These are phyloP conservation scores for Clitarchus hookeri DNA, from an alignment of 2,888 invertebrate species.

Conservation along the genomic window DNA sequence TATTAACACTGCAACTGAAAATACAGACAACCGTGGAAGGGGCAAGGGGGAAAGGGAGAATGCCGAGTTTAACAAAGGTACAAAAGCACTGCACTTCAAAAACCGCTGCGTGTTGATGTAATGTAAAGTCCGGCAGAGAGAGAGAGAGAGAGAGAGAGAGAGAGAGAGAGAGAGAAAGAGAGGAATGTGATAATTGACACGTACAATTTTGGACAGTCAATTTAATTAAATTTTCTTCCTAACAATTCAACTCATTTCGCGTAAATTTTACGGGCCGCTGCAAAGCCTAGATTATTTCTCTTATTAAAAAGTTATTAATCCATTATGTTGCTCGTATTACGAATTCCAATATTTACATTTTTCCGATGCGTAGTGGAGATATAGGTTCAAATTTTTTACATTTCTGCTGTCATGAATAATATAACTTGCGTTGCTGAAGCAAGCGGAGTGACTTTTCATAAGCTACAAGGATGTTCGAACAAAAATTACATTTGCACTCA, in stretches of 20 bases:
- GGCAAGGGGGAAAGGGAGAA: not conserved
- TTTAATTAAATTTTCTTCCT: not conserved
- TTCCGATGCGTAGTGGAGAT: too few relatives aligned
- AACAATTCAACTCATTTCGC: not conserved
- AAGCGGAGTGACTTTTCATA: too few relatives aligned
- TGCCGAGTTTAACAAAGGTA: not conserved
- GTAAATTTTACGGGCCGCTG: not conserved
- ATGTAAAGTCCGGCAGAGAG: not conserved
- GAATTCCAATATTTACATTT: too few relatives aligned
- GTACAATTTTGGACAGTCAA: not conserved
- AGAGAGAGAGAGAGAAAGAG: not conserved
- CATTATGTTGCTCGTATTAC: too few relatives aligned
- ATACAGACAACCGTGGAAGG: not conserved
- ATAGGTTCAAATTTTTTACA: too few relatives aligned
- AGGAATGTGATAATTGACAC: not conserved
- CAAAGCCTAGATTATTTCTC: too few relatives aligned
- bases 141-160: not conserved
- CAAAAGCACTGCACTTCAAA: slow-evolving; percentile 4
- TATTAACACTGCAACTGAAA: slow-evolving; percentile 3
- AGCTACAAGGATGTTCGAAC: too few relatives aligned
- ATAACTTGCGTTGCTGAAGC: too few relatives aligned
- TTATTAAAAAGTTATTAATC: too few relatives aligned
- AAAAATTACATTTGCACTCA: too few relatives aligned
- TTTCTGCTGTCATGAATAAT: too few relatives aligned
- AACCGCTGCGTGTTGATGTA: not conserved